Conservation (phyloP, 2,888 invertebrate genomes). For the Phortica magna region DNA sequence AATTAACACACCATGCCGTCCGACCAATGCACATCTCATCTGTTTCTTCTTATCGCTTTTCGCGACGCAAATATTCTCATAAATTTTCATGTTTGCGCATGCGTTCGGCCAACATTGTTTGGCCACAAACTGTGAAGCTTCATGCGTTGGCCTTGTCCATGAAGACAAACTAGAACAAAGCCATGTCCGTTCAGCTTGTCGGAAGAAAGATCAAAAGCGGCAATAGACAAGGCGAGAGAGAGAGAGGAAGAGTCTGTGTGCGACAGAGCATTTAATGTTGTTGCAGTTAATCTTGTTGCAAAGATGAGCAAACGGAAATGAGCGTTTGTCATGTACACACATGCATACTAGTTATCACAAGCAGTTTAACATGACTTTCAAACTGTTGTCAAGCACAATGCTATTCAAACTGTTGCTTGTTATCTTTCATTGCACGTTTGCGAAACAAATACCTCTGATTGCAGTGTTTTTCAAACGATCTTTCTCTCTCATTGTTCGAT, state of each 20-base stretch:
- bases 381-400: no score
- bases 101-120: conserved; percentile 12
- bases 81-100: not conserved
- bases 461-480: no score
- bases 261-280: not conserved
- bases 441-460: no score
- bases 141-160: conserved; percentile 16
- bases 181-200: not conserved
- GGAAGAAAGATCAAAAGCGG: not conserved
- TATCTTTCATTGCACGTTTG: no score
- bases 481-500: not conserved
- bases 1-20: not conserved
- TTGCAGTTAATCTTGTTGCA: not conserved
- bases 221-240: not conserved
- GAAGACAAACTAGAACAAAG: conserved; percentile 6
- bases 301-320: not conserved
- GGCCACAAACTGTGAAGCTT: conserved; percentile 23
- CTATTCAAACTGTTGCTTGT: no score
- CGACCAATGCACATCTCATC: not conserved
- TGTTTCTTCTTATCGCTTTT: no score
- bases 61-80: no score
- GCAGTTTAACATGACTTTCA: no score
- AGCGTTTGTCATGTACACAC: not conserved
- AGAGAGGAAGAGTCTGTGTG: not conserved
- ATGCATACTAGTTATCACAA: no score